phyloP scores from a whole-genome alignment of 2,888 invertebrate genomes.

The Drosophila multiciliata region DNA sequence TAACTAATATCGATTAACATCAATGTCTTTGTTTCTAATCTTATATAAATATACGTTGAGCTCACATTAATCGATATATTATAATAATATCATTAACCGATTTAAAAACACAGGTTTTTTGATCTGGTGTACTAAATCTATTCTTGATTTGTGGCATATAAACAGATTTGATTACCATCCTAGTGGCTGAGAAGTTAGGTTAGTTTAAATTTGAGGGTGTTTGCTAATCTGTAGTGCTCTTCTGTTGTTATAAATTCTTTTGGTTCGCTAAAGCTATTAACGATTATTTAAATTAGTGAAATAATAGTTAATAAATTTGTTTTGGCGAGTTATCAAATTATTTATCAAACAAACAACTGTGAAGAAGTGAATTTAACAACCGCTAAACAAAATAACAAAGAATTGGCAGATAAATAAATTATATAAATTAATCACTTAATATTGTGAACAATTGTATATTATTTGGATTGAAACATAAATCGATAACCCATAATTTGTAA shows the following conservation, averaged over 20 bases:
- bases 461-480: too few relatives aligned
- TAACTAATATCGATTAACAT: not conserved
- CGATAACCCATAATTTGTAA: not conserved
- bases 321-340: not conserved
- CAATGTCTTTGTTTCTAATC: too few relatives aligned
- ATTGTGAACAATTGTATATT: not conserved
- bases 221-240: not conserved
- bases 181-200: not conserved
- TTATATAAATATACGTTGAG: not conserved
- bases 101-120: too few relatives aligned
- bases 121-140: not conserved
- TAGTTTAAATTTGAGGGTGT: rapidly evolving
- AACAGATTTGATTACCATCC: not conserved
- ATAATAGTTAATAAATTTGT: not conserved
- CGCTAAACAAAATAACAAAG: not conserved
- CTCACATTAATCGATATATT: not conserved
- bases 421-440: not conserved
- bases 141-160: too few relatives aligned
- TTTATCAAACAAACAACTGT: not conserved
- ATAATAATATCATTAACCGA: too few relatives aligned
- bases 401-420: not conserved
- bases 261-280: not conserved
- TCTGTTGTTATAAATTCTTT: not conserved
- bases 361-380: not conserved
- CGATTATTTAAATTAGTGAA: not conserved